These are phyloP conservation scores for Urosaurus nigricauda DNA, from an alignment of 2,797 vertebrate species.

Conservation along the genomic window DNA sequence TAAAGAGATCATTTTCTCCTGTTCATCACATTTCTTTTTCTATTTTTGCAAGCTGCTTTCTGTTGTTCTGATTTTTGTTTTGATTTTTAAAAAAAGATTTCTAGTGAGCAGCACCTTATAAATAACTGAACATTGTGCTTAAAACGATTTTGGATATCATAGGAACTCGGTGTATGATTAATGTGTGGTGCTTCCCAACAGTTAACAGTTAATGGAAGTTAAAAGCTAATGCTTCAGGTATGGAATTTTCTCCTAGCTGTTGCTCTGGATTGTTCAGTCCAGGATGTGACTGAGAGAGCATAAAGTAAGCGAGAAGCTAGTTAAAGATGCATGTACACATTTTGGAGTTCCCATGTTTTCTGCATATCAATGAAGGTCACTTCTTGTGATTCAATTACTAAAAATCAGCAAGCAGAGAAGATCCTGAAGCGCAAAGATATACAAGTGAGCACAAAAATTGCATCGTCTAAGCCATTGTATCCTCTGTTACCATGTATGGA, in stretches of 20 bases:
- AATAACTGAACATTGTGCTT: background rate
- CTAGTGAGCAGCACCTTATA: background rate
- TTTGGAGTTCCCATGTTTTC: background rate
- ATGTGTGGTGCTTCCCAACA: background rate
- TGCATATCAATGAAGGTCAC: background rate
- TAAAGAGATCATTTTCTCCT: too few species aligned
- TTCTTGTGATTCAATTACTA: background rate
- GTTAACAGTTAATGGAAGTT: background rate
- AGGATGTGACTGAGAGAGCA: background rate
- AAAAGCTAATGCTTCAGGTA: background rate
- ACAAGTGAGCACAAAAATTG: too few species aligned
- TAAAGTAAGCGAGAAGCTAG: background rate
- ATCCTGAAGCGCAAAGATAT: too few species aligned
- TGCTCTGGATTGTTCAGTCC: background rate
- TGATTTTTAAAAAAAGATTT: background rate
- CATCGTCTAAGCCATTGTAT: too few species aligned
- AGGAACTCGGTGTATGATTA: background rate
- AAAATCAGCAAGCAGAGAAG: background rate
- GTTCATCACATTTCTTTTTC: too few species aligned
- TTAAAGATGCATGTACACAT: background rate
- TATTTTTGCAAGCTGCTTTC: too few species aligned
- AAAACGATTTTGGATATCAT: background rate
- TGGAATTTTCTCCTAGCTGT: background rate
- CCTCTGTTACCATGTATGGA: too few species aligned
- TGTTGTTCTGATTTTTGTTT: background rate